These are phyloP conservation scores for Aspidiotus destructor DNA, from an alignment of 2,888 invertebrate species.

Conservation along the genomic window DNA sequence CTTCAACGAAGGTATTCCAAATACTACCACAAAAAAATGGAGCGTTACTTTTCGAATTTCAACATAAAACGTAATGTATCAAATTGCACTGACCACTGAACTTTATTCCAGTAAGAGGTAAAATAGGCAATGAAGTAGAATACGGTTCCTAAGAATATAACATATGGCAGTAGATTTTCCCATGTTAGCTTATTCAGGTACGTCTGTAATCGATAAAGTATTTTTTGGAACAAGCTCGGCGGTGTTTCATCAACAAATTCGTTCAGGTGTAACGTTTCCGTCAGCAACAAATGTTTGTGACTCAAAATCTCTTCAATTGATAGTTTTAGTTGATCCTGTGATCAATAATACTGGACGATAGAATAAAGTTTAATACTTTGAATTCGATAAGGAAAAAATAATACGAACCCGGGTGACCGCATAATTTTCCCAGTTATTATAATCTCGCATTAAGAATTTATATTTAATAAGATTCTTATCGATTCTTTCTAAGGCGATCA, in stretches of 20 bases:
- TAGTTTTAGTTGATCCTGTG: constrained; percentile 15
- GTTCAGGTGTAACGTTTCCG: constrained; percentile 17
- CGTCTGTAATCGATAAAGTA: constrained; percentile 14
- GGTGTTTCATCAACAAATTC: constrained; percentile 24
- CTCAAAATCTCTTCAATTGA: constrained; percentile 25
- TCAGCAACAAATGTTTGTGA: constrained; percentile 9
- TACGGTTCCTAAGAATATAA: constrained; percentile 19
- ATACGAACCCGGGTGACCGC: constrained; percentile 54
- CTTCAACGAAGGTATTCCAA: constrained; percentile 10
- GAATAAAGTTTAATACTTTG: not conserved
- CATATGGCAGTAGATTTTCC: constrained; percentile 23
- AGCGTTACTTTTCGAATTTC: constrained; percentile 41
- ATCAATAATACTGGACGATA: not conserved
- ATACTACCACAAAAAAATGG: constrained; percentile 1
- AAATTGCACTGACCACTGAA: constrained; percentile 10
- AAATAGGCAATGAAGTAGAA: constrained; percentile 25
- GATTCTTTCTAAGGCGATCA: constrained; percentile 17
- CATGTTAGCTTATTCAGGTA: constrained; percentile 17
- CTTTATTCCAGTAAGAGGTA: constrained; percentile 17
- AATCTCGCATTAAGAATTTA: constrained; percentile 56
- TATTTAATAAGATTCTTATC: constrained; percentile 20
- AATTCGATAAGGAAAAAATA: not conserved
- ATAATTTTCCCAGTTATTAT: constrained; percentile 44
- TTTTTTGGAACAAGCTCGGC: constrained; percentile 16
- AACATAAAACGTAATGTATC: not conserved